phyloP scores from a whole-genome alignment of 2,113 vertebrate genomes.

The Apteryx owenii region DNA sequence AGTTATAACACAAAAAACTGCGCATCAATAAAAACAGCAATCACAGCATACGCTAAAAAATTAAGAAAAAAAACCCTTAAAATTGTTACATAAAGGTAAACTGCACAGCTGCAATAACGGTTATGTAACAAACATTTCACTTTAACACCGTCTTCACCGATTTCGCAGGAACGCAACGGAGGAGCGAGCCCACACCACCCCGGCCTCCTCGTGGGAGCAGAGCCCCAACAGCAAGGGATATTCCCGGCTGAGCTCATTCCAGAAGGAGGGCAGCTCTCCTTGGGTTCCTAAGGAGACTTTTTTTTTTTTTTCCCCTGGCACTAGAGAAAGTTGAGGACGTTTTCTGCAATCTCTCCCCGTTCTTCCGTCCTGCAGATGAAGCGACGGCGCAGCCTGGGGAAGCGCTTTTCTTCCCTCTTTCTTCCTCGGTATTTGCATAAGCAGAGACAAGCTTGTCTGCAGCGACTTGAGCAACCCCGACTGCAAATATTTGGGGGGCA shows the following conservation, averaged over 20 bases:
- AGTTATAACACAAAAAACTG: neutral
- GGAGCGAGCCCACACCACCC: neutral
- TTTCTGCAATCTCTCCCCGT: neutral
- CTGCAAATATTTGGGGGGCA: rapidly evolving
- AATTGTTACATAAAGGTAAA: neutral
- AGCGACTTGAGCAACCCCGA: neutral
- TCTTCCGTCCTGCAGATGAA: neutral
- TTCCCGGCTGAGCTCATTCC: neutral
- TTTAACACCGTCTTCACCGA: neutral
- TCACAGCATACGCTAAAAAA: neutral
- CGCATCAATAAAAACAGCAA: neutral
- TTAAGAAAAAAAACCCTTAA: neutral
- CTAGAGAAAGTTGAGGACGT: neutral
- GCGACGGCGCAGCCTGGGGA: neutral
- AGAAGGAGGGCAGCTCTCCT: neutral
- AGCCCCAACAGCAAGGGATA: neutral
- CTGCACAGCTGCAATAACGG: rapidly evolving
- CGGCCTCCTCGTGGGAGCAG: neutral
- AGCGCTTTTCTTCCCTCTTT: neutral
- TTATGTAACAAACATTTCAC: rapidly evolving
- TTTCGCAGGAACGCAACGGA: rapidly evolving
- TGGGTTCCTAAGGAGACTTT: rapidly evolving
- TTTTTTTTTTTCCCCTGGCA: neutral
- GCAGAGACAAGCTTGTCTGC: neutral
- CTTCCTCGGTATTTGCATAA: neutral